Base-by-base conservation (phyloP, 2,888 invertebrate species). In the Vanessa cardui region DNA sequence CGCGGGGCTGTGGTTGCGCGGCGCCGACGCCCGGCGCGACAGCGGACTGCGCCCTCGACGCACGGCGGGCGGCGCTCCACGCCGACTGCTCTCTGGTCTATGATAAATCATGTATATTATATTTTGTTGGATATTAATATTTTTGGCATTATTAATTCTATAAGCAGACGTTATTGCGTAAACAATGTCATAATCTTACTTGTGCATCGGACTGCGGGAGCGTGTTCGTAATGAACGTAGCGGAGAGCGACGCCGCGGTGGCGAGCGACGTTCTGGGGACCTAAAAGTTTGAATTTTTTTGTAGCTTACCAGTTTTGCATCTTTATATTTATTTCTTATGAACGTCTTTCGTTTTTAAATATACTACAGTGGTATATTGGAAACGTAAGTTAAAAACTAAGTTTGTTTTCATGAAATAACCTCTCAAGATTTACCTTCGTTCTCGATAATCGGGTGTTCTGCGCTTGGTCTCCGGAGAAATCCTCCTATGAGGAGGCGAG, bases 21-120 rank as follows among this genome's bases (percentile, higher is more conserved):
- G 77, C 75, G 76, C 79, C 52, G 74, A 72, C 69, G 74, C 84
- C 76, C 88, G 86, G 59, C 80, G 81, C 64, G 88, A 86, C 77
- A 89, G 83, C 80, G 84, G 93, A 77, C 82, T 92, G 85, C 83
- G 83, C 78, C 67, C 39, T 9, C 56, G 71, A 0, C 52, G 44
- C n/a, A 79, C 66, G 70, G n/a, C 66, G 71, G 9, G 12, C 39
- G 7, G 18, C 6, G 18, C 15, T 0, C 9, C 9, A 6, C n/a
- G 7, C 2, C 26, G 9, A 5, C 20, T 20, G 5, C 12, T 39
- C 8, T 8, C 45, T 15, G 39, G 7, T 15, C 59, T 39, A 12
- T n/a, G n/a, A n/a, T n/a, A n/a, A n/a, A n/a, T n/a, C n/a, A n/a
- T n/a, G n/a, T n/a, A n/a, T n/a, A n/a, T 39, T 39, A 39, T 12